Conservation (phyloP, 2,888 invertebrate species). For the Leptarthrus brevirostris region DNA sequence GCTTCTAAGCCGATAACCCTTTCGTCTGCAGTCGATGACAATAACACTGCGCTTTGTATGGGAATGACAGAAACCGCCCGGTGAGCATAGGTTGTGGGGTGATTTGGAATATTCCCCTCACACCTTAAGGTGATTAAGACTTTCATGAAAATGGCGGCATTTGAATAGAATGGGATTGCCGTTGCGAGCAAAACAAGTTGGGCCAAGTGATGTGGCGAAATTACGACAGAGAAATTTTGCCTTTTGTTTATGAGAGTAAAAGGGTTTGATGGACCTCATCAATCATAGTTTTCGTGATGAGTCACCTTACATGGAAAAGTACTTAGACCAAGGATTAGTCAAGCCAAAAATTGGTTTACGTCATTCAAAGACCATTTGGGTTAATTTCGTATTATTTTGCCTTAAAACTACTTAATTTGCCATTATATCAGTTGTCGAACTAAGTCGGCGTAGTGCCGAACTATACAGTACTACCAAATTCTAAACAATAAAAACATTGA, state of each 20-base stretch:
- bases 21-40: constrained; percentile 25
- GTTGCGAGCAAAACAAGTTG: constrained; percentile 1
- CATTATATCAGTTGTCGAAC: too few relatives aligned
- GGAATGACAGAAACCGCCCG: not conserved
- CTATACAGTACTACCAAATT: too few relatives aligned
- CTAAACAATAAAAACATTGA: too few relatives aligned
- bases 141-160: constrained; percentile 28
- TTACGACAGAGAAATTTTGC: constrained; percentile 7
- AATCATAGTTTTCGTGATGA: constrained; percentile 39
- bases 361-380: not conserved
- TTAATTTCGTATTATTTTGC: too few relatives aligned
- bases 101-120: not conserved
- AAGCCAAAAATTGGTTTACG: not conserved
- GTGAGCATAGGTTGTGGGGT: not conserved
- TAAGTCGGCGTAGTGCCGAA: too few relatives aligned
- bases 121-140: constrained; percentile 4
- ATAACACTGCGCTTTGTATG: not conserved
- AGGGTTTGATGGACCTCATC: constrained; percentile 46
- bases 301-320: constrained; percentile 38
- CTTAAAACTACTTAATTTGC: too few relatives aligned
- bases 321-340: constrained; percentile 1
- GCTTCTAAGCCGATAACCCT: constrained; percentile 4
- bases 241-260: constrained; percentile 42
- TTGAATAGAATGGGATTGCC: constrained; percentile 20
- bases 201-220: constrained; percentile 6